These are phyloP conservation scores for Pyrgilauda ruficollis DNA, from an alignment of 2,113 vertebrate species.

Conservation along the genomic window DNA sequence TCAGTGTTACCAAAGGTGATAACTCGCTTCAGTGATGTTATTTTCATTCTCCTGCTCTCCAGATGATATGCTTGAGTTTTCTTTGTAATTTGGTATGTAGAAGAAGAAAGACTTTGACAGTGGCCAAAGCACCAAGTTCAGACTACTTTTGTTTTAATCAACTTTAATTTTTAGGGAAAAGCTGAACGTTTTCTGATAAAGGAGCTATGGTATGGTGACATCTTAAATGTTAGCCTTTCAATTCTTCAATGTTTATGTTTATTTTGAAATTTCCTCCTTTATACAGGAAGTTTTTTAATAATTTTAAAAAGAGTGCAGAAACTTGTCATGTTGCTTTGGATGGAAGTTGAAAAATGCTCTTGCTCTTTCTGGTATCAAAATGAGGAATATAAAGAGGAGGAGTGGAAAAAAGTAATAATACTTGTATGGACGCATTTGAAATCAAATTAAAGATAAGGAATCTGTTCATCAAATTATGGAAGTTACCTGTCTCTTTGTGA, in stretches of 20 bases:
- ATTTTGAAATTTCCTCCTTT: not conserved
- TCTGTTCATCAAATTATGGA: not conserved
- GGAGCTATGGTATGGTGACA: not conserved
- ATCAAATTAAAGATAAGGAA: not conserved
- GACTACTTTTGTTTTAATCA: not conserved
- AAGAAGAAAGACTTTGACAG: not conserved
- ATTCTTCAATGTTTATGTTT: not conserved
- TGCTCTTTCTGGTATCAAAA: not conserved
- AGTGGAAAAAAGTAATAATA: not conserved
- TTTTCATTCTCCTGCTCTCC: not conserved
- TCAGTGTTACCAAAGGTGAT: not conserved
- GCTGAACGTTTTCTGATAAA: not conserved
- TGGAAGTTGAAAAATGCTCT: not conserved
- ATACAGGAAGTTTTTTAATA: rapidly evolving
- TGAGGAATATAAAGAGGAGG: not conserved
- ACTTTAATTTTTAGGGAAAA: not conserved
- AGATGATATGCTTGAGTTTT: not conserved
- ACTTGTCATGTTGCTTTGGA: not conserved
- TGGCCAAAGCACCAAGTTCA: not conserved
- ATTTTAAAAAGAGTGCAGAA: not conserved
- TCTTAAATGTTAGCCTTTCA: not conserved
- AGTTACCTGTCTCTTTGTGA: not conserved
- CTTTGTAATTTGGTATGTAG: not conserved
- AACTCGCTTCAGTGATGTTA: not conserved
- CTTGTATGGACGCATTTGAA: not conserved